Evolutionary conservation across 2,113 vertebrate species (phyloP).

Genomic region (Percopsis transmontana): DNA sequence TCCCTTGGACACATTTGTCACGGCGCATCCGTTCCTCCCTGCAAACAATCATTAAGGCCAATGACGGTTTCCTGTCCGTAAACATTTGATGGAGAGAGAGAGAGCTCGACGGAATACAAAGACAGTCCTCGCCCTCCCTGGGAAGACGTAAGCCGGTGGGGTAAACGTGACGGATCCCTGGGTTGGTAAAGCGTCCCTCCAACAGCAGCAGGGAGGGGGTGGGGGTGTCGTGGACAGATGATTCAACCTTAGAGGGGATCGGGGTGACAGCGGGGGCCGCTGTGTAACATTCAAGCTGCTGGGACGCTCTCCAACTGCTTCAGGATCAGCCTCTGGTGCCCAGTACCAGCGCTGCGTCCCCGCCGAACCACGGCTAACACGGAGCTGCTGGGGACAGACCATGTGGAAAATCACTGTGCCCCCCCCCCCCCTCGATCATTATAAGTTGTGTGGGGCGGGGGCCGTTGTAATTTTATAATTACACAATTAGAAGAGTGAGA

Average conservation of each 20-base stretch:
- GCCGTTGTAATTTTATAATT: neutral
- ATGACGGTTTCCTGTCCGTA: slow-evolving; percentile 80
- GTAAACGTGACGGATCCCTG: neutral
- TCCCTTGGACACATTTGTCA: slow-evolving; percentile 86
- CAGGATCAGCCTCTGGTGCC: neutral
- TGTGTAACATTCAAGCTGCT: neutral
- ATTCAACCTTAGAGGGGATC: slow-evolving; percentile 40
- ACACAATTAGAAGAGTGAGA: slow-evolving; percentile 1
- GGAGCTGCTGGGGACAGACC: neutral
- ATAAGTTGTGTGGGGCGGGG: neutral
- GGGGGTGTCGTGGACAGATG: slow-evolving; percentile 3
- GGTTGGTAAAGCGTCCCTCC: neutral
- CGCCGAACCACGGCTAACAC: slow-evolving; percentile 19
- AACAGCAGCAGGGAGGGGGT: neutral
- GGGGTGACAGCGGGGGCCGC: slow-evolving; percentile 11
- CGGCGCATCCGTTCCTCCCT: slow-evolving; percentile 79
- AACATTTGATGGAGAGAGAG: slow-evolving; percentile 56
- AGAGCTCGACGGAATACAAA: neutral
- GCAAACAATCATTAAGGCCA: slow-evolving; percentile 81
- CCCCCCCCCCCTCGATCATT: too few species aligned
- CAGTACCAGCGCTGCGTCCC: slow-evolving; percentile 26
- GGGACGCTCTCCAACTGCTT: slow-evolving; percentile 8
- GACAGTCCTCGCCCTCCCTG: too few species aligned
- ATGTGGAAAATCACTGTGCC: slow-evolving; percentile 3
- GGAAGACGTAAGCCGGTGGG: neutral